These are phyloP conservation scores for Eledona agricola DNA, from an alignment of 2,888 invertebrate species.

Conservation along the genomic window DNA sequence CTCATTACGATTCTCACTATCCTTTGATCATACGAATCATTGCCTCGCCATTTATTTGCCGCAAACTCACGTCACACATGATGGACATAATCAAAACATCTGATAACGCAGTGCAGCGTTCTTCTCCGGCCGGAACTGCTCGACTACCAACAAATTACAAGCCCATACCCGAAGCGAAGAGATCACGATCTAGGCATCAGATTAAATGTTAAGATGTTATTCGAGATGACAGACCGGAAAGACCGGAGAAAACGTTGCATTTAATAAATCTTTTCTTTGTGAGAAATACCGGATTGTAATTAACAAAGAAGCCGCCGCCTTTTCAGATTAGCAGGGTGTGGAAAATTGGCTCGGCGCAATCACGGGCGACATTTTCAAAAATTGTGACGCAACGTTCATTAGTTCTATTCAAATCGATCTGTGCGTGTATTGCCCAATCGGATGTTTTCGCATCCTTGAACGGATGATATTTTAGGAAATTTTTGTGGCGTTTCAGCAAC, in stretches of 20 bases:
- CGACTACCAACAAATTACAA: conserved; percentile 2
- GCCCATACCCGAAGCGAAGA: not conserved
- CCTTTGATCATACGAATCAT: conserved; percentile 28
- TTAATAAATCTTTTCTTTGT: conserved; percentile 34
- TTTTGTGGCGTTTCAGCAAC: conserved; percentile 12
- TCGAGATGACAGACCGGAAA: conserved; percentile 32
- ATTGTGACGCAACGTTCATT: too few relatives aligned
- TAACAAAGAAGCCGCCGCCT: conserved; percentile 27
- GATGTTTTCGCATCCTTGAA: too few relatives aligned
- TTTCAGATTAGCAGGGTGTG: conserved; percentile 28
- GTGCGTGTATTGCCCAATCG: too few relatives aligned
- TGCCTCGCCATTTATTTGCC: conserved; percentile 19
- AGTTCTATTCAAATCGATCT: too few relatives aligned
- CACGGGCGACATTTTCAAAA: too few relatives aligned
- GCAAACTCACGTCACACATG: conserved; percentile 15
- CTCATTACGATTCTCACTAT: conserved; percentile 40
- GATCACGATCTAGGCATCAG: conserved; percentile 13
- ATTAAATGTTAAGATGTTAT: conserved; percentile 29
- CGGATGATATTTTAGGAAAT: conserved; percentile 5
- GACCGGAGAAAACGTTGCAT: conserved; percentile 15
- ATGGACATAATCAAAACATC: conserved; percentile 12
- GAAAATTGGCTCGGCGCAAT: conserved; percentile 18
- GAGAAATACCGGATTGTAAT: conserved; percentile 27
- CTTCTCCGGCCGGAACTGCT: not conserved
- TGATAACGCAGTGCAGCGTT: not conserved